Evolutionary conservation across 53 echinoderm and acorn worm species (phyloP), one percentile per base, ranked within the genome.

Genomic region (Henricia sp.): DNA sequence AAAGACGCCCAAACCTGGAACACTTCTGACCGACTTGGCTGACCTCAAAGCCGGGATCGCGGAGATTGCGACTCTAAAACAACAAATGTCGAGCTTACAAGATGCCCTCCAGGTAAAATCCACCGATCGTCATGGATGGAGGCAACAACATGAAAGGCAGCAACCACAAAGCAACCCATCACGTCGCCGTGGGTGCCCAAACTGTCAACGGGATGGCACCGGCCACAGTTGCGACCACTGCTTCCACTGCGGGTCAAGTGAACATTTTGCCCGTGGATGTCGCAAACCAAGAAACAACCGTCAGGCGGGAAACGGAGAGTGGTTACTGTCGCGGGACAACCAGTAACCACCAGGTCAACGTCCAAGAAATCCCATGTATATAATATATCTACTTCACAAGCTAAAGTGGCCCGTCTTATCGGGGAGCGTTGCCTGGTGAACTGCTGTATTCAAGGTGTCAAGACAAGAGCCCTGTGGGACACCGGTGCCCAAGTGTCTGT

Each of bases 261-360:
- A 28, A 21, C 80, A 78, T 21, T 21, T 19, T 0, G 80, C 87
- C 54, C 19, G 87, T 3, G 72, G 72, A 72, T 72, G 59, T 51
- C 36, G 6, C 29, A 4, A 26, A 29, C 27, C 28, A 82, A 25
- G 21, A 51, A 37, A 2, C 84, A n/a, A n/a, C n/a, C n/a, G n/a
- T n/a, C n/a, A n/a, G n/a, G 84, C 71, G 84, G n/a, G n/a, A 84
- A 84, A 84, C 84, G 72, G 19, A 1, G 4, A 13, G 11, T 2
- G 72, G 85, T 71, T 58, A 24, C 71, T 28, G 21, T 60, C 5
- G 42, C 30, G 57, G 84, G 84, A 56, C 71, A 25, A 29, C 59
- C 42, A 65, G 84, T 28, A 51, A 71, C 84, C 70, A 27, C 8
- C 6, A 27, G 17, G 3, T 13, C 12, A 4, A 17, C 19, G 3